Base-by-base conservation (phyloP, 2,113 vertebrate species). In the Solenodon paradoxus region DNA sequence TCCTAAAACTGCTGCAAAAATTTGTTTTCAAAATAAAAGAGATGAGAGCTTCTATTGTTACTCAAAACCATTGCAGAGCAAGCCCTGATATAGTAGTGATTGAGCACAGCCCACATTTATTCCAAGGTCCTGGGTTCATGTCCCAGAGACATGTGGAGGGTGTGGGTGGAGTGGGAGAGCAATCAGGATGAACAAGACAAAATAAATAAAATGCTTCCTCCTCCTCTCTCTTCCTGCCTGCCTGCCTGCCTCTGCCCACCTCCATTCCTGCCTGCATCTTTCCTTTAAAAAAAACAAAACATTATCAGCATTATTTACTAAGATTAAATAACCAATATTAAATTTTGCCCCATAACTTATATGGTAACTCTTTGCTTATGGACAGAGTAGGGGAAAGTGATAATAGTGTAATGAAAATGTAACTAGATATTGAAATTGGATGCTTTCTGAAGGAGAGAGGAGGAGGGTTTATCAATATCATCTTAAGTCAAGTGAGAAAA, bases 261-360 rank as follows among this genome's bases (percentile, higher is more conserved):
- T n/a, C n/a, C n/a, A n/a, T n/a, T n/a, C n/a, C n/a, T n/a, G n/a
- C n/a, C n/a, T n/a, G n/a, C n/a, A n/a, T n/a, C n/a, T n/a, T n/a
- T n/a, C n/a, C n/a, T n/a, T n/a, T n/a, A n/a, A n/a, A n/a, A n/a
- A n/a, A n/a, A n/a, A n/a, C n/a, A n/a, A n/a, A n/a, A n/a, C n/a
- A n/a, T n/a, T n/a, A 55, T 87, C n/a, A 63, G 7, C 19, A 83
- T n/a, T 88, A 86, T 81, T 90, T 84, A 35, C 35, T 91, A 87
- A 64, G 40, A 77, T 49, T 71, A 96, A 83, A 83, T 88, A 19
- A 26, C 17, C 26, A 87, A 83, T 15, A 83, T 78, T 64, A 87
- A 87, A 64, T 66, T 72, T 64, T 64, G 19, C 32, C 28, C 77
- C 83, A 51, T n/a, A 72, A 69, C 26, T 95, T 90, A 2, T 13